Conservation (phyloP, 2,113 vertebrate genomes). For the Caretta caretta region DNA sequence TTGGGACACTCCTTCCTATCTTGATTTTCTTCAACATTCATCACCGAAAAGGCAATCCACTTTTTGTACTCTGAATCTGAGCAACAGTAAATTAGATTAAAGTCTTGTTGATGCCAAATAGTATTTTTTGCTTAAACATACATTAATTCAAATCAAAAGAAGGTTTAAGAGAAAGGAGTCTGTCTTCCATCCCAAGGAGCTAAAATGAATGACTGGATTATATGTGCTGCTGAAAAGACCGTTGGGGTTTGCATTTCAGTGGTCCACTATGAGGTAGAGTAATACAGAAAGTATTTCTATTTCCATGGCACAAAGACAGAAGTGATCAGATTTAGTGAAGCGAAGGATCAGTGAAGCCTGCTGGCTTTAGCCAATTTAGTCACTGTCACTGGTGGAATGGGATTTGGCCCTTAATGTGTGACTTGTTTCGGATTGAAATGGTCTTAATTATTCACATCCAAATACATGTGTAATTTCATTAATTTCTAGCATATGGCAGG, state of each 20-base stretch:
- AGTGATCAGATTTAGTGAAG: not conserved
- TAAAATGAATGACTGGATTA: accelerated
- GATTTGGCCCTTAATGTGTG: not conserved
- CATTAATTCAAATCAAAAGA: accelerated
- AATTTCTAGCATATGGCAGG: not conserved
- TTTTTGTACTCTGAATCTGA: not conserved
- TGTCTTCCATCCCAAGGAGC: accelerated
- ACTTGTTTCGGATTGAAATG: not conserved
- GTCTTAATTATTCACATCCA: not conserved
- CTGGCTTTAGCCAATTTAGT: not conserved
- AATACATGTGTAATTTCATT: not conserved
- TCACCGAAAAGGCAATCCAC: not conserved
- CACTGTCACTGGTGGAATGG: not conserved
- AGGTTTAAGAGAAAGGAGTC: not conserved
- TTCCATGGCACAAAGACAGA: not conserved
- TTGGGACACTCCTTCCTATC: accelerated
- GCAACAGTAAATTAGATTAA: not conserved
- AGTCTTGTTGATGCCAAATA: accelerated
- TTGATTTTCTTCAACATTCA: not conserved
- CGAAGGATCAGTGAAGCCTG: not conserved
- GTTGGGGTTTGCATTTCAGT: not conserved
- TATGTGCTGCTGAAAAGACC: not conserved
- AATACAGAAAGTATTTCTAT: not conserved
- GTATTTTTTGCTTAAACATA: accelerated
- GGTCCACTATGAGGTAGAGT: not conserved